These are phyloP conservation scores for Orthosia gothica DNA, from an alignment of 2,888 invertebrate species.

Conservation along the genomic window DNA sequence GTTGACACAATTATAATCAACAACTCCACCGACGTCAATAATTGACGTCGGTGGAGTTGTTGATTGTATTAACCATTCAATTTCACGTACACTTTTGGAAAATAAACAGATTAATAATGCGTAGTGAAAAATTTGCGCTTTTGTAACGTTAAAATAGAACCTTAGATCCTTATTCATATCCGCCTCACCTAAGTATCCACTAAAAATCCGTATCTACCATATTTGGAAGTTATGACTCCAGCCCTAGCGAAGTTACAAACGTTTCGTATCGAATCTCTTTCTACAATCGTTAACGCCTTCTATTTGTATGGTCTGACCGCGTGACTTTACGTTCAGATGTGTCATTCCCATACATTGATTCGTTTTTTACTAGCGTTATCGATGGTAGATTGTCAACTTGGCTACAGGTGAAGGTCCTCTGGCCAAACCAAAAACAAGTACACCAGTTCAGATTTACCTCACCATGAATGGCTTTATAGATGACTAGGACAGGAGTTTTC, in stretches of 20 bases:
- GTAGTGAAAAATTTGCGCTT: background rate
- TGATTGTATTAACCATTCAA: constrained; percentile 20
- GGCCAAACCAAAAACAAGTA: background rate
- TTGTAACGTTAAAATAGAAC: background rate
- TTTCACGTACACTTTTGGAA: background rate
- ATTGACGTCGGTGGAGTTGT: constrained; percentile 21
- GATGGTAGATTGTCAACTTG: too few species aligned
- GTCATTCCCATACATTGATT: too few species aligned
- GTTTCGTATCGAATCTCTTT: too few species aligned
- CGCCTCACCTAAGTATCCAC: background rate
- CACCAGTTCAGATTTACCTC: background rate
- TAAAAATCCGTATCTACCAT: background rate
- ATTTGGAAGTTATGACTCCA: background rate
- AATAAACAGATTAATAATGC: background rate
- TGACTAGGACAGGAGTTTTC: constrained; percentile 25
- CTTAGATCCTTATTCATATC: constrained; percentile 2
- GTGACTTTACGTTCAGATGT: too few species aligned
- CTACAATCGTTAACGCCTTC: too few species aligned
- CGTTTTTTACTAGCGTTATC: too few species aligned
- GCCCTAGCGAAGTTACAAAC: too few species aligned
- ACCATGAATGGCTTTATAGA: background rate
- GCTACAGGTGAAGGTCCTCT: background rate
- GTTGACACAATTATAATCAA: constrained; percentile 46
- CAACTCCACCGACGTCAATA: too few species aligned
- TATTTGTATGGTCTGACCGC: too few species aligned